A percentile compares a stretch with the other conserved stretches of the same genome.
These are phyloP conservation scores for Oikopleura albicans DNA, from an alignment of 23 tunicate species.

Conservation along the genomic window DNA sequence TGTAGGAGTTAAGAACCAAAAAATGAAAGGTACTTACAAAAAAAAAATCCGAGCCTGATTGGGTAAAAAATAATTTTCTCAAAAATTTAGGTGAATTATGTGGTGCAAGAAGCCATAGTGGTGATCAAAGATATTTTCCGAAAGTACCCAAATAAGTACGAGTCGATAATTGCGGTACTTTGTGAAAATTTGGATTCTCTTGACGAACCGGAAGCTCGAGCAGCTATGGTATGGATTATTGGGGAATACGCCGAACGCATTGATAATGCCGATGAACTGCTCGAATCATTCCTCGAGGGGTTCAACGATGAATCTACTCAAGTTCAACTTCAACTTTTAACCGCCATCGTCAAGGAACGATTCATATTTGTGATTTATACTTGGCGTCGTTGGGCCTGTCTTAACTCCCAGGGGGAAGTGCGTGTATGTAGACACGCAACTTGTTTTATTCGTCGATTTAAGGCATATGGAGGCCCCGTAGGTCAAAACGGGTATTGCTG, in stretches of 20 bases:
- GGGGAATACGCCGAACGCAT: constrained; percentile 98
- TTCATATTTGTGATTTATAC: too few relatives aligned
- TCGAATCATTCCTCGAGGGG: constrained; percentile 79
- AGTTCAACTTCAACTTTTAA: constrained; percentile 46
- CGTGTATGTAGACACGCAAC: too few relatives aligned
- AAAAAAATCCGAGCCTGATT: too few relatives aligned
- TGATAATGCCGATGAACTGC: constrained; percentile 88
- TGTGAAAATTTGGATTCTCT: constrained; percentile 89
- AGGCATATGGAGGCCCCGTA: too few relatives aligned
- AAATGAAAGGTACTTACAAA: too few relatives aligned
- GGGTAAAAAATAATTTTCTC: too few relatives aligned
- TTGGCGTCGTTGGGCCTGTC: too few relatives aligned
- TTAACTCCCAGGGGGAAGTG: too few relatives aligned
- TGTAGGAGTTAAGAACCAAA: too few relatives aligned
- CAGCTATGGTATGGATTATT: constrained; percentile 96
- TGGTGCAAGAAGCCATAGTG: constrained; percentile 98
- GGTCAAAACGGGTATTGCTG: too few relatives aligned
- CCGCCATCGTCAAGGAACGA: constrained; percentile 94
- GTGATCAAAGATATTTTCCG: constrained; percentile 92
- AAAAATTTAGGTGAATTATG: constrained; percentile 97
- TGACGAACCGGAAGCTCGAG: constrained; percentile 96
- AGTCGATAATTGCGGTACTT: constrained; percentile 75
- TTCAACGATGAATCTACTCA: constrained; percentile 88
- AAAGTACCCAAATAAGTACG: constrained; percentile 93
- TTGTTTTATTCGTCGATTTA: too few relatives aligned